Evolutionary conservation across 2,797 vertebrate genomes (phyloP).

Genomic region (Enteromius trimaculatus): DNA sequence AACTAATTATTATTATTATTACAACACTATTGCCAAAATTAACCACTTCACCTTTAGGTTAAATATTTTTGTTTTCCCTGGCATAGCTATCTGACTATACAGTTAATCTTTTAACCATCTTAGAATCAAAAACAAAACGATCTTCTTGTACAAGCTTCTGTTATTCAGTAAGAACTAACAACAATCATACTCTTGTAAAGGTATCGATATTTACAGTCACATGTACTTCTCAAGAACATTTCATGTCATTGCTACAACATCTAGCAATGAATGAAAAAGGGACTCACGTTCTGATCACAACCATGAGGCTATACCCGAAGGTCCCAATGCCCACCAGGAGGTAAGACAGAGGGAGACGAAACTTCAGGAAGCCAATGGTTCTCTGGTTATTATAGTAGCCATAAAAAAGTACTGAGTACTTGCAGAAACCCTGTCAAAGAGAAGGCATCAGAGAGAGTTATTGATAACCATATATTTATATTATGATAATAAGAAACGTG

Average conservation of each 20-base stretch:
- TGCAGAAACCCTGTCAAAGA: conserved; percentile 88
- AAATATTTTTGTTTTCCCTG: neutral
- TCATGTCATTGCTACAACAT: conserved; percentile 59
- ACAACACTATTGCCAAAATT: neutral
- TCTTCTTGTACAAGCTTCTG: neutral
- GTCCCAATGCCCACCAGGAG: conserved; percentile 95
- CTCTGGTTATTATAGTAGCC: conserved; percentile 95
- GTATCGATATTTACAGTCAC: neutral
- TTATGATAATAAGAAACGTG: neutral
- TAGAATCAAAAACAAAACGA: neutral
- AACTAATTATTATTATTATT: neutral
- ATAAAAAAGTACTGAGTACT: conserved; percentile 95
- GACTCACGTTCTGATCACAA: conserved; percentile 98
- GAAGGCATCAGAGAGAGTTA: conserved; percentile 37
- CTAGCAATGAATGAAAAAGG: conserved; percentile 53
- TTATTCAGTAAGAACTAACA: neutral
- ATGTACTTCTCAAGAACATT: conserved; percentile 36
- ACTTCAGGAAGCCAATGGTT: conserved; percentile 93
- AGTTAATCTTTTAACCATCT: neutral
- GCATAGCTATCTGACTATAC: neutral
- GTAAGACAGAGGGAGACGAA: conserved; percentile 94
- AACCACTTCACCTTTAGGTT: conserved; percentile 23
- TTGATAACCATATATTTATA: neutral
- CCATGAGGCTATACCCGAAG: conserved; percentile 97
- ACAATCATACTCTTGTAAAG: neutral